phyloP scores from a whole-genome alignment of 1,140 invertebrate genomes.

The Nebria ingens region DNA sequence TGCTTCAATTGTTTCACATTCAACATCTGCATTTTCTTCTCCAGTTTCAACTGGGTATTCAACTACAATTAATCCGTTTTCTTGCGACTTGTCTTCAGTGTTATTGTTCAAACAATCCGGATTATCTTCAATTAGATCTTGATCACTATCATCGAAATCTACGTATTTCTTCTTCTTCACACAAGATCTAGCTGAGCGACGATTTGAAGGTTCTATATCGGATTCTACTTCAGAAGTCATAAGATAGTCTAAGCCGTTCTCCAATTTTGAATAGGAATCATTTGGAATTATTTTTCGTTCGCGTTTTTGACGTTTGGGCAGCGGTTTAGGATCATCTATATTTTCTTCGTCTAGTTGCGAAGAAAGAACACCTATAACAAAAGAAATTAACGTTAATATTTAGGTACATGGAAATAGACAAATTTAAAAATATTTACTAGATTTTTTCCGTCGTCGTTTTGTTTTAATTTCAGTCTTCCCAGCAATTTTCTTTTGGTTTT shows the following conservation, averaged over 20 bases:
- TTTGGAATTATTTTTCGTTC: slow-evolving; percentile 10
- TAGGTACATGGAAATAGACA: background rate
- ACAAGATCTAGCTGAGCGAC: background rate
- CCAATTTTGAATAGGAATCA: background rate
- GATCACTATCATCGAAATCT: background rate
- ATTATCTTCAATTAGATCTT: background rate
- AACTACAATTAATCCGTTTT: no score
- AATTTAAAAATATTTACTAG: background rate
- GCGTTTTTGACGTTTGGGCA: background rate
- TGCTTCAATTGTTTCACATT: background rate
- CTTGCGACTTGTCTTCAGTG: no score
- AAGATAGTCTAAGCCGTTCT: slow-evolving; percentile 6
- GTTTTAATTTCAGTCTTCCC: slow-evolving; percentile 24
- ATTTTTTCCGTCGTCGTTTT: background rate
- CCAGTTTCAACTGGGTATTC: no score
- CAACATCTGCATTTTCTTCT: background rate
- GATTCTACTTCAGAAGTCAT: background rate
- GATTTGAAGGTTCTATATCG: background rate
- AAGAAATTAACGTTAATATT: background rate
- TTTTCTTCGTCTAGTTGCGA: background rate
- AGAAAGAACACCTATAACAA: background rate
- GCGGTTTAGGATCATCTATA: background rate
- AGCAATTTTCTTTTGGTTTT: slow-evolving; percentile 22
- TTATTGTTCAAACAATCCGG: background rate
- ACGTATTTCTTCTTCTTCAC: background rate